Base-by-base conservation (phyloP, 2,888 invertebrate genomes). In the Choreutis nemorana region DNA sequence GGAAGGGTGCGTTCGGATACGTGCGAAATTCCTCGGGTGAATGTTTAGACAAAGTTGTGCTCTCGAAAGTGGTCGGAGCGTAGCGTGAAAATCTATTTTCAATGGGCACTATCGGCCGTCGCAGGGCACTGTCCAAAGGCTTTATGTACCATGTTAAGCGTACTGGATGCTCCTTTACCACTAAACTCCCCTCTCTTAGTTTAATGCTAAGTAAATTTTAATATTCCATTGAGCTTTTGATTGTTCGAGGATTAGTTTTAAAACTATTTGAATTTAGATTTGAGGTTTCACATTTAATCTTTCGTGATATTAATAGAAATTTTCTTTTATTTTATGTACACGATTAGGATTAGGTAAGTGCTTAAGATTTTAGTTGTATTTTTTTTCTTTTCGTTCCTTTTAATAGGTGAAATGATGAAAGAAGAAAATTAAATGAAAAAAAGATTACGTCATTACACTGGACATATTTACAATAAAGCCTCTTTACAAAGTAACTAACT, bases 21-120 rank as follows among this genome's bases (percentile, higher is more conserved):
- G 36, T 41, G 33, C 32, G 36, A 38, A 46, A 44, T 29, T 33
- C 36, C 28, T 5, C 23, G 23, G 13, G 13, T 20, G 14, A 61
- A 67, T 67, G 61, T 73, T 73, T 71, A 52, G 51, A 58, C 59
- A 47, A 71, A 77, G 67, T 75, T 75, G 36, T 42, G 35, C 57
- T 51, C 58, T 62, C 58, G 42, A 56, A 61, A 61, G 55, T 57
- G 51, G 55, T 57, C 52, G 44, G 51, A 56, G 58, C 58, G 66
- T 57, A 65, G 71, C 72, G 72, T 75, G 77, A 70, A 75, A 75
- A 77, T 77, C 77, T 75, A 77, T 75, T 77, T 77, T 73, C 68
- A 75, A 78, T 77, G 75, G 75, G 65, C 70, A 68, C 73, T 75
- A 77, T 77, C 77, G 72, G 67, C 51, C 58, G 55, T 52, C 56